Evolutionary conservation across 2,888 invertebrate species (phyloP).

Genomic region (Seira ritae): DNA sequence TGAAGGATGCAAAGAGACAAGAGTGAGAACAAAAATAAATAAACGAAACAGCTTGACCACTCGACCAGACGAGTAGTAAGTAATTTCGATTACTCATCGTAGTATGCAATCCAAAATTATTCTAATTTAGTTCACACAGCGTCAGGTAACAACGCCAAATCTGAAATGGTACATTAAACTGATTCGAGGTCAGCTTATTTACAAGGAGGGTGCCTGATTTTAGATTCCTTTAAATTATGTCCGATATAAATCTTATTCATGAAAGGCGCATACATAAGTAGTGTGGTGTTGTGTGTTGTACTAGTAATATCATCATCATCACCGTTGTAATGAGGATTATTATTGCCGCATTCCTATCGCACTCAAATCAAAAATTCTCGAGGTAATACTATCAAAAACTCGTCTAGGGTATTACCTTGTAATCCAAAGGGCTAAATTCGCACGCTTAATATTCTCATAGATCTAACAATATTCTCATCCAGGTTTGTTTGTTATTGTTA

Average conservation of each 20-base stretch:
- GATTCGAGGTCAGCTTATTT: constrained; percentile 5
- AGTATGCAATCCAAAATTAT: background rate
- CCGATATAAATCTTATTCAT: no score
- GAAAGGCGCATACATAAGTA: no score
- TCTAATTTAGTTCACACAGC: no score
- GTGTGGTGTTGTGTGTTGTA: no score
- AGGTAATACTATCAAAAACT: no score
- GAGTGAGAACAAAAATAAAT: constrained; percentile 4
- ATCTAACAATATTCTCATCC: background rate
- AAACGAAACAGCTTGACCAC: background rate
- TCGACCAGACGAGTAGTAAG: background rate
- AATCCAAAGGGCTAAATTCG: background rate
- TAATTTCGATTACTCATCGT: no score
- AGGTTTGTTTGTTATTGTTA: background rate
- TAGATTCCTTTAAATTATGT: no score
- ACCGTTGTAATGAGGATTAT: constrained; percentile 4
- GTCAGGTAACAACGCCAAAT: no score
- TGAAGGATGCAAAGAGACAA: background rate
- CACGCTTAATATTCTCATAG: constrained; percentile 2
- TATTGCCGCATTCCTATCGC: constrained; percentile 8
- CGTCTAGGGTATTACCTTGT: no score
- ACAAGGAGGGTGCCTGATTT: no score
- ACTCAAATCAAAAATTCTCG: no score
- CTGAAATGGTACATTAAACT: background rate
- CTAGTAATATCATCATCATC: background rate